phyloP scores from a whole-genome alignment of 2,113 vertebrate species.

The Trematocara stigmaticum region DNA sequence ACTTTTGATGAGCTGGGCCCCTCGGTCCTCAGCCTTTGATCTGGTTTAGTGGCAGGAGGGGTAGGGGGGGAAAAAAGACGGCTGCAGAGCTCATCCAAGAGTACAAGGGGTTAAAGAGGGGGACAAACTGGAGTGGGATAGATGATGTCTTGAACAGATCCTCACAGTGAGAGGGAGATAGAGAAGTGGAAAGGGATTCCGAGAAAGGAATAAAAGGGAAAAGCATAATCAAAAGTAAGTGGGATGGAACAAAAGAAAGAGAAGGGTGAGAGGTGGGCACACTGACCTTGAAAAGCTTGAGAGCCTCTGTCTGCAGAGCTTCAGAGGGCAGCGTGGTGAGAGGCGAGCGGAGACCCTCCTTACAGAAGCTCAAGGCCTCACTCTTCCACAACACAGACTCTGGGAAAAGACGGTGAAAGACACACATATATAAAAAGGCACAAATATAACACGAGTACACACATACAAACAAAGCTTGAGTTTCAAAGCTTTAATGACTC shows the following conservation, averaged over 20 bases:
- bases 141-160: constrained; percentile 23
- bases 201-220: constrained; percentile 10
- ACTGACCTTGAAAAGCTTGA: constrained; percentile 87
- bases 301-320: constrained; percentile 86
- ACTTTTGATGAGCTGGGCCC: constrained; percentile 56
- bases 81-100: constrained; percentile 3
- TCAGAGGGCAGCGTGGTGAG: constrained; percentile 86
- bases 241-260: background rate
- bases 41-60: constrained; percentile 15
- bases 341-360: constrained; percentile 78
- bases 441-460: background rate
- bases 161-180: background rate
- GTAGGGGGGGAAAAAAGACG: rapidly evolving
- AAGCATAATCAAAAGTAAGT: background rate
- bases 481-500: constrained; percentile 47
- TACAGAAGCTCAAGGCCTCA: constrained; percentile 81
- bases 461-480: constrained; percentile 24
- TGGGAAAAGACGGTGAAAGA: constrained; percentile 34
- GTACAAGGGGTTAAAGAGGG: background rate
- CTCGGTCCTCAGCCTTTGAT: constrained; percentile 56
- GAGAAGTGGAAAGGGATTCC: background rate
- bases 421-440: background rate
- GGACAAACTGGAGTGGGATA: background rate
- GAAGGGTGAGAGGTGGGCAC: background rate
- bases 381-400: constrained; percentile 83